Base-by-base conservation (phyloP, 2,888 invertebrate genomes). In the Loripinus fragilis region DNA sequence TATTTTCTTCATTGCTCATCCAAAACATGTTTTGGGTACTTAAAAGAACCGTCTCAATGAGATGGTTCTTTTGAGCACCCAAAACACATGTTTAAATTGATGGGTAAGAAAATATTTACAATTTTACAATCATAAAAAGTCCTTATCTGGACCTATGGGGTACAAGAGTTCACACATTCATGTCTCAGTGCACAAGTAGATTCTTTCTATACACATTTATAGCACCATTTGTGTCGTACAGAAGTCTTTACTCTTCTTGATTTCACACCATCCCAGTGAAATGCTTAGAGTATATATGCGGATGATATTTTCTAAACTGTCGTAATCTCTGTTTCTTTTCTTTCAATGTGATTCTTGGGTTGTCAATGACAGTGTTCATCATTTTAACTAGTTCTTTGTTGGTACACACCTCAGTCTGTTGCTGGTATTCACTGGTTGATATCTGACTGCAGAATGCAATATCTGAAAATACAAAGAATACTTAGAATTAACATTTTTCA, bases 301-400 rank as follows among this genome's bases (percentile, higher is more conserved):
- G 91, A 72, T 93, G 92, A 41, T 89, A 88, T 84, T 92, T 93
- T 85, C 92, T 89, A 66, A 93, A 91, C 67, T 91, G 90, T 75
- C 91, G 91, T n/a, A 93, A 84, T 70, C 87, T 83, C 41, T 88
- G 86, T 78, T 92, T 92, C 89, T 93, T 93, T 30, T 93, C 92
- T 76, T 93, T 93, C 33, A 93, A 84, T 0, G 90, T 74, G 48
- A 93, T 85, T 60, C 87, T 86, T 0, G 91, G 90, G 85, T 93
- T 87, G 77, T 93, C 93, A 15, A 93, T 88, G n/a, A 93, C 89
- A 33, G 79, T 55, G 80, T 93, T 93, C 89, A 93, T 92, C 83
- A 93, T 87, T 41, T 86, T 85, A 5, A 91, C 86, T 3, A 93
- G 88, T 5, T 88, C 88, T 1, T 80, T 76, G 65, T 90, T 86